phyloP scores from a whole-genome alignment of 1,140 invertebrate species.

The Eriosoma lanigerum region DNA sequence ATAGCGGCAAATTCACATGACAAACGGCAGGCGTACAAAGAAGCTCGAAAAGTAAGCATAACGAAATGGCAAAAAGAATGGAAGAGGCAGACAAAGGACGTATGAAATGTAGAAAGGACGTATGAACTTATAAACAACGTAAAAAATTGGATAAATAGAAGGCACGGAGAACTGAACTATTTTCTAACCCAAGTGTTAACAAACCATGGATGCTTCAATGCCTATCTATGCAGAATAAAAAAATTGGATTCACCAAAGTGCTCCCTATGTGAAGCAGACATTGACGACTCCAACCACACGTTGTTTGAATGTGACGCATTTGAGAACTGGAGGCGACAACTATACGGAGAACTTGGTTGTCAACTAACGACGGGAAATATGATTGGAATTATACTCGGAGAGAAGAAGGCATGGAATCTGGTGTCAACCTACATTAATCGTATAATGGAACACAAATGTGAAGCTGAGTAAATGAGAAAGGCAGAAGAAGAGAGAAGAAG shows the following conservation, averaged over 20 bases:
- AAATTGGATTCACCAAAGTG: neutral
- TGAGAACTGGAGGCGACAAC: neutral
- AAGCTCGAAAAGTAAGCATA: neutral
- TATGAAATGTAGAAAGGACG: constrained; percentile 22
- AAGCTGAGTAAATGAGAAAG: no score
- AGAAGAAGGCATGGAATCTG: no score
- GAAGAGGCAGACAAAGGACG: neutral
- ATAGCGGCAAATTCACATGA: neutral
- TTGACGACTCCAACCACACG: neutral
- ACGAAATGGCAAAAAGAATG: neutral
- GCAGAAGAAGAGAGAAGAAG: no score
- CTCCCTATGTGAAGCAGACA: neutral
- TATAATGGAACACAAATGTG: no score
- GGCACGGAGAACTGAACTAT: neutral
- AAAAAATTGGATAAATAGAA: constrained; percentile 5
- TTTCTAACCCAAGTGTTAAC: constrained; percentile 16
- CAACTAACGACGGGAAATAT: no score
- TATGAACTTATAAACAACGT: neutral
- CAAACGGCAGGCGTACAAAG: no score
- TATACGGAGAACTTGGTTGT: neutral
- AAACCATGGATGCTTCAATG: constrained; percentile 11
- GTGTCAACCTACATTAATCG: no score
- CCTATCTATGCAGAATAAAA: neutral
- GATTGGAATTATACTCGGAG: no score
- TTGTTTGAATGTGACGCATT: constrained; percentile 11